These are phyloP conservation scores for Sarcophaga peregrina DNA, from an alignment of 1,140 invertebrate genomes.

Conservation along the genomic window DNA sequence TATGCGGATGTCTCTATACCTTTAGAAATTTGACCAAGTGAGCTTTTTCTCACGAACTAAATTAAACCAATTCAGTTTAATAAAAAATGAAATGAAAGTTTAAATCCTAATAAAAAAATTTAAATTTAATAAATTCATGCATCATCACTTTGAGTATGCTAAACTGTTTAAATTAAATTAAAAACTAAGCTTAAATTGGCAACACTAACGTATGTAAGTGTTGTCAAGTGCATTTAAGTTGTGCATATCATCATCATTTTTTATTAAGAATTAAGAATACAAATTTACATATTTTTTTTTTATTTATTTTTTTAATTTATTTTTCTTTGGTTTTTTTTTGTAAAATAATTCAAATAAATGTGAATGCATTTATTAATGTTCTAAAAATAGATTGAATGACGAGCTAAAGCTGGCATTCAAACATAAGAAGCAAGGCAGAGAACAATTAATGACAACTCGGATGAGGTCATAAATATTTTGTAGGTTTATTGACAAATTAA, in stretches of 20 bases:
- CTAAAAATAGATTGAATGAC: conserved; percentile 20
- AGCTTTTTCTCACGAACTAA: too few species aligned
- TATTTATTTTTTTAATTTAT: neutral
- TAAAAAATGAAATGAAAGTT: too few species aligned
- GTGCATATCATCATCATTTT: too few species aligned
- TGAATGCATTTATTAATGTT: conserved; percentile 1
- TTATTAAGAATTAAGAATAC: too few species aligned
- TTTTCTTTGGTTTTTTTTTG: neutral
- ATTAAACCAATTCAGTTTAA: too few species aligned
- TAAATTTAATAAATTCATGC: too few species aligned
- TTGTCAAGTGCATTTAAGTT: too few species aligned
- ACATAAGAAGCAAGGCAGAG: neutral
- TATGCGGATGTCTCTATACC: too few species aligned
- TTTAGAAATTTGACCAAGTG: too few species aligned
- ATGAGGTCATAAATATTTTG: conserved; percentile 19
- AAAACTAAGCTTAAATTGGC: neutral
- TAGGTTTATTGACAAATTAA: neutral
- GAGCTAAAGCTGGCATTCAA: neutral
- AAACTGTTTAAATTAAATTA: too few species aligned
- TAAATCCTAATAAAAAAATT: too few species aligned
- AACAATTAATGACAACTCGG: neutral
- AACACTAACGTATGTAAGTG: neutral
- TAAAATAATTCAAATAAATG: neutral
- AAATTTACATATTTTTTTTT: neutral
- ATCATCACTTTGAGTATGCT: too few species aligned